Evolutionary conservation across 2,888 invertebrate species (phyloP).

Genomic region (Empis stercorea): DNA sequence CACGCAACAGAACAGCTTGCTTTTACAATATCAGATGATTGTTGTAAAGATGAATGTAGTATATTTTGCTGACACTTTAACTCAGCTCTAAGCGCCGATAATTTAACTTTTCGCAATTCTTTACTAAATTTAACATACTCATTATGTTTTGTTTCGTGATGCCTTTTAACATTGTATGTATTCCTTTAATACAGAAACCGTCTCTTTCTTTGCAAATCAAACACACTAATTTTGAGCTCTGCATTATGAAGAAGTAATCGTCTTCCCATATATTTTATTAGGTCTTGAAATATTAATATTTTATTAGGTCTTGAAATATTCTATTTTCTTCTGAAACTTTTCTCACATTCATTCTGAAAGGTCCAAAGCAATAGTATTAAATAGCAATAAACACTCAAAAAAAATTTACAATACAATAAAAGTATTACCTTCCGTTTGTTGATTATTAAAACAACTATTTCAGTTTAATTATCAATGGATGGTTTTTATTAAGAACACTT

Average conservation of each 20-base stretch:
- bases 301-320: background rate
- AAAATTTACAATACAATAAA: no score
- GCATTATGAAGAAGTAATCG: slow-evolving; percentile 1
- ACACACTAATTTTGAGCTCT: slow-evolving; percentile 4
- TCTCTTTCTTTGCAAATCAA: slow-evolving; percentile 3
- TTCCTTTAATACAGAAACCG: slow-evolving; percentile 3
- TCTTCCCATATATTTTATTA: background rate
- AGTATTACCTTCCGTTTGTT: no score
- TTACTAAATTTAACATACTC: slow-evolving; percentile 3
- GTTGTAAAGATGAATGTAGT: background rate
- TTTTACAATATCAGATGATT: background rate
- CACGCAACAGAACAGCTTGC: slow-evolving; percentile 5
- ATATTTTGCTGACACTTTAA: background rate
- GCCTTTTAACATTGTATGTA: slow-evolving; percentile 3
- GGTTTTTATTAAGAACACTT: no score
- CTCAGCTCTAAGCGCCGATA: background rate
- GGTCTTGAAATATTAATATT: background rate
- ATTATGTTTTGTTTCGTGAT: slow-evolving; percentile 2
- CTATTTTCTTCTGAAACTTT: slow-evolving; percentile 2
- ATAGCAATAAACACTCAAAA: no score
- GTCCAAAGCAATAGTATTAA: no score
- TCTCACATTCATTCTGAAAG: slow-evolving; percentile 1
- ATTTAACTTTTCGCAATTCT: slow-evolving; percentile 6
- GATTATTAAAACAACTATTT: no score
- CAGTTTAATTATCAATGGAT: no score